Percentiles rank a stretch among this genome's conserved stretches.
phyloP scores from a whole-genome alignment of 1,140 invertebrate species.

The Drosophila orena region DNA sequence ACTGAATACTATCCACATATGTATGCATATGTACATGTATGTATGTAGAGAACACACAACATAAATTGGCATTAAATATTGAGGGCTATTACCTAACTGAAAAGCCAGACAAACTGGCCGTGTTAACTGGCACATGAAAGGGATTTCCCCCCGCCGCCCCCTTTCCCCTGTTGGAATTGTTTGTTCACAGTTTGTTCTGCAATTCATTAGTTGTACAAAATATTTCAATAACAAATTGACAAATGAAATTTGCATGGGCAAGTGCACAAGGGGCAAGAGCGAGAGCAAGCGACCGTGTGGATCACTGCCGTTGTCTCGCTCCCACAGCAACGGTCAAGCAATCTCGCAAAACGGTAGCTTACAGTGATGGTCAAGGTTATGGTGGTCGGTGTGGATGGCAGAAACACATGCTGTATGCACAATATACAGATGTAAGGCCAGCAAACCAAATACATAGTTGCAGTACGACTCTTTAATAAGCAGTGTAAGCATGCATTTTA shows the following conservation, averaged over 20 bases:
- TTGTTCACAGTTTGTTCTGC: conserved; percentile 49
- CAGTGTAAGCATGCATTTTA: no score
- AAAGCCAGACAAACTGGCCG: conserved; percentile 55
- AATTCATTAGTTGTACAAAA: conserved; percentile 68
- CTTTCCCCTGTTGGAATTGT: conserved; percentile 1
- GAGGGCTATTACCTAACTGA: conserved; percentile 64
- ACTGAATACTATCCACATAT: neutral
- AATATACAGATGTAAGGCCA: no score
- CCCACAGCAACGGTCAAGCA: neutral
- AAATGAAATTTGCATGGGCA: conserved; percentile 61
- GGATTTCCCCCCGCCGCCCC: conserved; percentile 3
- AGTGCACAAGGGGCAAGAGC: neutral
- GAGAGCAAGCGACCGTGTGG: neutral
- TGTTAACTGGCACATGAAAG: conserved; percentile 27
- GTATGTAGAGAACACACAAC: conserved; percentile 61
- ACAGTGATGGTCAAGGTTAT: neutral
- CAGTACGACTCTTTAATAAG: no score
- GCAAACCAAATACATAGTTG: no score
- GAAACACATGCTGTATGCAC: no score
- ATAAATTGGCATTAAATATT: conserved; percentile 82
- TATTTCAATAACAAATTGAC: conserved; percentile 74
- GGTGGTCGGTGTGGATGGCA: no score
- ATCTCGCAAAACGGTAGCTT: neutral
- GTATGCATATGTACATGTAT: neutral
- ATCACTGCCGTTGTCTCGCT: neutral